phyloP scores from a whole-genome alignment of 2,888 invertebrate species.

The Pasiphila rectangulata region DNA sequence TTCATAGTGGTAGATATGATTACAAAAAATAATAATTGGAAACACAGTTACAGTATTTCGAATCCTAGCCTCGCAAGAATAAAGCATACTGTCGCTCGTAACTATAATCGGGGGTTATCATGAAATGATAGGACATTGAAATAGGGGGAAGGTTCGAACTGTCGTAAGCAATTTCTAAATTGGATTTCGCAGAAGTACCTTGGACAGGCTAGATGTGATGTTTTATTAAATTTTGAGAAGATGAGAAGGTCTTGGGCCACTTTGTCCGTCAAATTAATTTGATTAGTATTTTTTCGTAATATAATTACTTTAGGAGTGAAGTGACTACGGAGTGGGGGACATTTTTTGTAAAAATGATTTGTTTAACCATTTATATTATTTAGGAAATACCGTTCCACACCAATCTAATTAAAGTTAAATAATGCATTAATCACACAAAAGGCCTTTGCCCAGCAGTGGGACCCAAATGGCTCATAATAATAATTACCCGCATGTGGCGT shows the following conservation, averaged over 20 bases:
- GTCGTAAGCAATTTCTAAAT: slow-evolving; percentile 65
- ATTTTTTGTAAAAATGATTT: neutral
- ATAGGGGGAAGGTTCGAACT: slow-evolving; percentile 50
- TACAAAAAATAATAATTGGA: too few relatives aligned
- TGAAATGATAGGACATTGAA: slow-evolving; percentile 35
- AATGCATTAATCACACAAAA: too few relatives aligned
- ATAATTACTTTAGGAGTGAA: slow-evolving; percentile 1
- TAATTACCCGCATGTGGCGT: too few relatives aligned
- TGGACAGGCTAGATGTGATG: slow-evolving; percentile 36
- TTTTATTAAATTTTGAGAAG: slow-evolving; percentile 49
- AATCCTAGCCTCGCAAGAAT: slow-evolving; percentile 35
- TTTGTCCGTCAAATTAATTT: slow-evolving; percentile 21
- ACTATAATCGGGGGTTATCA: slow-evolving; percentile 33
- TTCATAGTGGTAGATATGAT: too few relatives aligned
- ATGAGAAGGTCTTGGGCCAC: slow-evolving; percentile 15
- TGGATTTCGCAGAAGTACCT: slow-evolving; percentile 45
- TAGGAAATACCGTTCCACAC: too few relatives aligned
- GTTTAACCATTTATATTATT: neutral
- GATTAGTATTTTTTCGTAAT: slow-evolving; percentile 5
- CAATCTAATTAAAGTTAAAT: too few relatives aligned
- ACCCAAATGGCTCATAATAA: too few relatives aligned
- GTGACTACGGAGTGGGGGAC: neutral
- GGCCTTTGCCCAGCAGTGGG: too few relatives aligned
- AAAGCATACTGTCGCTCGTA: slow-evolving; percentile 41
- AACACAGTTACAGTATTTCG: too few relatives aligned